Evolutionary conservation across 2,113 vertebrate genomes (phyloP).

Genomic region (Machaerirhynchus nigripectus): DNA sequence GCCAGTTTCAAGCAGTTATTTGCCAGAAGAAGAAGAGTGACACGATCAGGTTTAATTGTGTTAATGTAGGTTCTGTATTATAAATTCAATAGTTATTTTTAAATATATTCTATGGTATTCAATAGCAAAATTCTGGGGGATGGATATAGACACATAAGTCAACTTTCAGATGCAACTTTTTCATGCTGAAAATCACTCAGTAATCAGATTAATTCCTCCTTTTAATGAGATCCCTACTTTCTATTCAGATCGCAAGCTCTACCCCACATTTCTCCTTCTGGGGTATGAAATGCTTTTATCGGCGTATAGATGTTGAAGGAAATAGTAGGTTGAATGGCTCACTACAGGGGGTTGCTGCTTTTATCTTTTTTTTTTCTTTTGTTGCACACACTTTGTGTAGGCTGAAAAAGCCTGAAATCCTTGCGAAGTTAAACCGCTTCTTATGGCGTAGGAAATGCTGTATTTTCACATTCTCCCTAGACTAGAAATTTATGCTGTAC

Average conservation of each 20-base stretch:
- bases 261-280: background rate
- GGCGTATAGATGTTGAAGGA: background rate
- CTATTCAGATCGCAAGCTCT: background rate
- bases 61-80: background rate
- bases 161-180: background rate
- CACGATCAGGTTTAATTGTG: background rate
- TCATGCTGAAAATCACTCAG: background rate
- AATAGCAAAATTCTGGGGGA: background rate
- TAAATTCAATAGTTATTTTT: background rate
- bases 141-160: background rate
- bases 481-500: background rate
- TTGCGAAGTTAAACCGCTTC: background rate
- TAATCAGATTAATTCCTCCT: background rate
- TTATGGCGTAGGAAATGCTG: background rate
- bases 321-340: background rate
- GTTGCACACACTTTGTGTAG: background rate
- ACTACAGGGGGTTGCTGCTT: background rate
- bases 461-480: background rate
- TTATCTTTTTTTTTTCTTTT: background rate
- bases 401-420: background rate
- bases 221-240: background rate
- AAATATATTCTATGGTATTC: background rate
- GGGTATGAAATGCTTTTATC: background rate
- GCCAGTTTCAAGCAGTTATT: background rate
- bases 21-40: background rate